A percentile compares a stretch with the other conserved stretches of the same genome.
Evolutionary conservation across 2,888 invertebrate species (phyloP).

Genomic region (Melinaea menophilus): DNA sequence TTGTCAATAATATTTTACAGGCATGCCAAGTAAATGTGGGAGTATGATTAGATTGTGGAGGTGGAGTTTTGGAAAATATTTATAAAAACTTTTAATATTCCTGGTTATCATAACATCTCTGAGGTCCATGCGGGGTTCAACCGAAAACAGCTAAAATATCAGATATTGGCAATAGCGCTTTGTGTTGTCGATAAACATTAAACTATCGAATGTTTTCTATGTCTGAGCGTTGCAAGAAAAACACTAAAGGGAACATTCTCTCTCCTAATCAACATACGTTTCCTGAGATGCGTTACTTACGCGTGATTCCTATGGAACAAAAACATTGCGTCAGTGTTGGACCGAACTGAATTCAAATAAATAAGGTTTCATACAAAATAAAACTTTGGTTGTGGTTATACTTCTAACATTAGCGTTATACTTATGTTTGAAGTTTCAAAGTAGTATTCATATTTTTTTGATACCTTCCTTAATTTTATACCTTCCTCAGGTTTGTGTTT

Average conservation of each 20-base stretch:
- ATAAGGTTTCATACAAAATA: conserved; percentile 35
- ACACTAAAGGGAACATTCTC: conserved; percentile 63
- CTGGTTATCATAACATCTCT: conserved; percentile 27
- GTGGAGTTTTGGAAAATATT: conserved; percentile 26
- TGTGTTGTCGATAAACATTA: conserved; percentile 12
- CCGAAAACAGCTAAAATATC: conserved; percentile 38
- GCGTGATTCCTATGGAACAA: conserved; percentile 78
- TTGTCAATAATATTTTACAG: conserved; percentile 30
- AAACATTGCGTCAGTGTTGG: conserved; percentile 66
- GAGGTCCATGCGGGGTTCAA: conserved; percentile 55
- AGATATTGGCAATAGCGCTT: conserved; percentile 17
- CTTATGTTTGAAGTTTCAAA: too few species aligned
- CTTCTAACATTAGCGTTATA: too few species aligned
- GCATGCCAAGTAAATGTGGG: conserved; percentile 28
- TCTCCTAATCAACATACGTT: conserved; percentile 58
- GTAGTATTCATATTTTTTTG: too few species aligned
- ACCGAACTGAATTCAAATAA: conserved; percentile 43
- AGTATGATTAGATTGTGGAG: conserved; percentile 39
- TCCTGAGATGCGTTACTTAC: conserved; percentile 63
- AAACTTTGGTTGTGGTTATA: conserved; percentile 9
- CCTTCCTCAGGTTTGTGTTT: too few species aligned
- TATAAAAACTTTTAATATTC: conserved; percentile 28
- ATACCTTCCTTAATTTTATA: too few species aligned
- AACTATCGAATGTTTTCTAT: conserved; percentile 21
- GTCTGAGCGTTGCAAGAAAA: conserved; percentile 34